Conservation (phyloP, 2,797 vertebrate genomes). For the Siniperca obscura region DNA sequence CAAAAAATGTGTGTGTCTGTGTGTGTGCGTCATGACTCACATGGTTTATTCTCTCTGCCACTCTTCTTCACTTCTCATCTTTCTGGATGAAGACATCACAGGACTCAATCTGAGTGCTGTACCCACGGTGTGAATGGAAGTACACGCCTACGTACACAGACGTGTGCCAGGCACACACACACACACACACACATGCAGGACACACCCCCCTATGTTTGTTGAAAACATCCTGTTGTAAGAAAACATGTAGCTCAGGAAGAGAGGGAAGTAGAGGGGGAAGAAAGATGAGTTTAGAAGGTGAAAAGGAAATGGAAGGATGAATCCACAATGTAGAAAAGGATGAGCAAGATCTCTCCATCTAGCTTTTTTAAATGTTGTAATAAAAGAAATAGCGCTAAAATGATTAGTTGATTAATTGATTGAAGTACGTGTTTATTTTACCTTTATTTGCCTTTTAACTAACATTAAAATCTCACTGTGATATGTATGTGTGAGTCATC, state of each 20-base stretch:
- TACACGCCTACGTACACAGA: slow-evolving; percentile 44
- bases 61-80: slow-evolving; percentile 63
- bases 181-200: background rate
- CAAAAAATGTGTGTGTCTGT: slow-evolving; percentile 25
- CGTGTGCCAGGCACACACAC: slow-evolving; percentile 7
- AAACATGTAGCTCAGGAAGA: slow-evolving; percentile 25
- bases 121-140: slow-evolving; percentile 64
- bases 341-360: background rate
- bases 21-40: slow-evolving; percentile 46
- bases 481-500: background rate
- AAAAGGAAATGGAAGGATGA: background rate
- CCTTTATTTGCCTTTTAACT: background rate
- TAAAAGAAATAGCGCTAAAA: too few relatives aligned
- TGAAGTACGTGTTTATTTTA: background rate
- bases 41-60: slow-evolving; percentile 58
- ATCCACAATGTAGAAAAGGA: background rate
- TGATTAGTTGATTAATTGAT: background rate
- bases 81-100: slow-evolving; percentile 67
- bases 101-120: slow-evolving; percentile 61
- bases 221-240: slow-evolving; percentile 40
- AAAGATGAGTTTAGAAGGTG: background rate
- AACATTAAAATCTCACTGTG: background rate
- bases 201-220: slow-evolving; percentile 3
- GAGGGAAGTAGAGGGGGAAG: background rate
- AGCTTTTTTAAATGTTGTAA: background rate